A percentile compares a stretch with the other conserved stretches of the same genome.
Evolutionary conservation across 1,140 invertebrate genomes (phyloP).

Genomic region (Cryptotermes secundus): DNA sequence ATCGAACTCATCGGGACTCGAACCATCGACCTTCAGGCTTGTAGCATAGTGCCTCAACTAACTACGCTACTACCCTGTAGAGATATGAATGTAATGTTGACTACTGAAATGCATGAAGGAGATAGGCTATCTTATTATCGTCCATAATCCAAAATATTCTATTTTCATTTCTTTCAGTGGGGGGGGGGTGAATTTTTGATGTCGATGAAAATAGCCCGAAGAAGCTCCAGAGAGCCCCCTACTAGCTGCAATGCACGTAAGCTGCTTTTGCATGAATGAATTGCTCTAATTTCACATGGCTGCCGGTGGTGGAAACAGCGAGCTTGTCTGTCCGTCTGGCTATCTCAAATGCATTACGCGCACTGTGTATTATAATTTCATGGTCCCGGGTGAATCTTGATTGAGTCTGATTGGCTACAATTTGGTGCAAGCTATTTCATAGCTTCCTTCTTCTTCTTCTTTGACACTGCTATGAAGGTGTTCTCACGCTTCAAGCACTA

Average conservation of each 20-base stretch:
- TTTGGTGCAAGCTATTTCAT: background rate
- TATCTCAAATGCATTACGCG: background rate
- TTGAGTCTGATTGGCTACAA: constrained; percentile 2
- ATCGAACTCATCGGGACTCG: too few relatives aligned
- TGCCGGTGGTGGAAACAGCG: background rate
- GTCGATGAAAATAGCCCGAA: too few relatives aligned
- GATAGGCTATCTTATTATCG: too few relatives aligned
- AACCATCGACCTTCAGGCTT: too few relatives aligned
- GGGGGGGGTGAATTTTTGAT: too few relatives aligned
- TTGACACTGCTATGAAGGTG: background rate
- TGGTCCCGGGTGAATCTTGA: background rate
- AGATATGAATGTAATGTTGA: too few relatives aligned
- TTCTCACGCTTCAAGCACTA: background rate
- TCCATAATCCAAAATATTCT: too few relatives aligned
- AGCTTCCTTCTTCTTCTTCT: background rate
- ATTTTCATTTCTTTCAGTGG: too few relatives aligned
- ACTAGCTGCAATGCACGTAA: background rate
- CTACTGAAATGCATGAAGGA: too few relatives aligned
- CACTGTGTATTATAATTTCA: background rate
- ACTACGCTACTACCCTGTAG: too few relatives aligned
- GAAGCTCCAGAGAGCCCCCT: too few relatives aligned
- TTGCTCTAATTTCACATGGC: background rate
- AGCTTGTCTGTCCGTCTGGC: background rate
- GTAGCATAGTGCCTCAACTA: too few relatives aligned
- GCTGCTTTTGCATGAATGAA: background rate